phyloP scores from a whole-genome alignment of 2,888 invertebrate genomes.

The Dyspetes luteomarginatus region DNA sequence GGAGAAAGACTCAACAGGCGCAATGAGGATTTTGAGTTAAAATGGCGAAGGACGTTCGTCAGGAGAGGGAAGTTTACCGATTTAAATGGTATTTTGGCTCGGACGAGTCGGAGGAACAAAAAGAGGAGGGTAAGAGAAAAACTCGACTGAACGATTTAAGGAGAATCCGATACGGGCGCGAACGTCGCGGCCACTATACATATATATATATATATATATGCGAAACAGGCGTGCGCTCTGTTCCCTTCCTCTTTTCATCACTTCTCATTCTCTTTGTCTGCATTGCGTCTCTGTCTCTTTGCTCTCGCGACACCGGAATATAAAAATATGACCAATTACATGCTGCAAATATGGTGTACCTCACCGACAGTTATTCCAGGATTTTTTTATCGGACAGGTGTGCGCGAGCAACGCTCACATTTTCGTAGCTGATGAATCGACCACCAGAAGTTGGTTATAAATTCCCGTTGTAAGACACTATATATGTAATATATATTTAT shows the following conservation, averaged over 20 bases:
- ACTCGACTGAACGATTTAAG: conserved; percentile 65
- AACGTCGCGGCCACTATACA: conserved; percentile 41
- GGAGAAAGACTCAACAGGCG: not conserved
- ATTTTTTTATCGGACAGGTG: conserved; percentile 70
- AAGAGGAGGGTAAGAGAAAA: conserved; percentile 44
- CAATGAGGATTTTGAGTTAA: conserved; percentile 26
- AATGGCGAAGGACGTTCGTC: not conserved
- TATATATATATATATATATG: too few species aligned
- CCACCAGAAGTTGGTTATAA: conserved; percentile 55
- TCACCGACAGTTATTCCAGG: conserved; percentile 59
- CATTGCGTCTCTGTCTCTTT: conserved; percentile 39
- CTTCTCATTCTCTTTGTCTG: conserved; percentile 2
- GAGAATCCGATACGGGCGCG: conserved; percentile 66
- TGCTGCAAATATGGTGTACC: conserved; percentile 79
- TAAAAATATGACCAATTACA: conserved; percentile 81
- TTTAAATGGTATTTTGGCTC: conserved; percentile 67
- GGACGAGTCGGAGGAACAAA: conserved; percentile 44
- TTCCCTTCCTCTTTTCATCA: conserved; percentile 44
- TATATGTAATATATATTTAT: too few species aligned
- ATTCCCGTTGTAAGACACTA: conserved; percentile 49
- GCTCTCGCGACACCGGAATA: conserved; percentile 67
- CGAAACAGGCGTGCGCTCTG: conserved; percentile 49
- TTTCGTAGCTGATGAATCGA: conserved; percentile 42
- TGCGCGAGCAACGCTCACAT: conserved; percentile 31
- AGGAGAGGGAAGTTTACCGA: conserved; percentile 45